Conservation (phyloP, 2,888 invertebrate genomes). For the Cerceris ruficornis region DNA sequence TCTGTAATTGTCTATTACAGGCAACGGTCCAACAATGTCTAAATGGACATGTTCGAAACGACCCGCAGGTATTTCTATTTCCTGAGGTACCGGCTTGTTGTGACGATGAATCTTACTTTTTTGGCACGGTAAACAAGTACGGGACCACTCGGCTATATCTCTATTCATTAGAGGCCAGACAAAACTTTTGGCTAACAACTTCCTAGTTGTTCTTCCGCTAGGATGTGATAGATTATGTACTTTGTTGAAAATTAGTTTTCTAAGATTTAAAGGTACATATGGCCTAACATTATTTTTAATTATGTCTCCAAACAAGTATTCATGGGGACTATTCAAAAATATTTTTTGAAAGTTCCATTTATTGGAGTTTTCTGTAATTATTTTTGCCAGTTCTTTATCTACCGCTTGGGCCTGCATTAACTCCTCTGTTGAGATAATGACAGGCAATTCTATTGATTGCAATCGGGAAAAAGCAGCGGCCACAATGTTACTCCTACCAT, state of each 20-base stretch:
- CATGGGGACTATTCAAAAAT: conserved; percentile 8
- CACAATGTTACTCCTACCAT: conserved; percentile 53
- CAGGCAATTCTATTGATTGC: conserved; percentile 40
- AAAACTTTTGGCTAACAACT: conserved; percentile 13
- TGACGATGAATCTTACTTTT: conserved; percentile 25
- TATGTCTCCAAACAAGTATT: conserved; percentile 14
- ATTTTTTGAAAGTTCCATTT: conserved; percentile 27
- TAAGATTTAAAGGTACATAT: conserved; percentile 2
- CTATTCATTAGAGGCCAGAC: conserved; percentile 27
- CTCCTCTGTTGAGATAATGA: conserved; percentile 25
- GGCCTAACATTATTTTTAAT: conserved; percentile 3
- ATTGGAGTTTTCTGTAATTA: conserved; percentile 5
- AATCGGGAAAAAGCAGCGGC: conserved; percentile 64
- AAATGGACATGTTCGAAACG: conserved; percentile 24
- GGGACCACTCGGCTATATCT: conserved; percentile 7
- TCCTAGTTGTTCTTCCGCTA: conserved; percentile 14
- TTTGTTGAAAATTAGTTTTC: neutral
- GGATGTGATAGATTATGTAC: conserved; percentile 22
- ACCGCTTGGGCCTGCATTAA: conserved; percentile 23
- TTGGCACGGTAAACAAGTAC: conserved; percentile 8
- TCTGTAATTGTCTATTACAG: neutral
- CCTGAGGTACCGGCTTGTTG: too few relatives aligned
- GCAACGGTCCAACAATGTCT: conserved; percentile 9
- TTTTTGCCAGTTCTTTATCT: conserved; percentile 33
- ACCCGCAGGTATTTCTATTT: neutral